phyloP scores from a whole-genome alignment of 2,113 vertebrate species.

The Malaclemys terrapin region DNA sequence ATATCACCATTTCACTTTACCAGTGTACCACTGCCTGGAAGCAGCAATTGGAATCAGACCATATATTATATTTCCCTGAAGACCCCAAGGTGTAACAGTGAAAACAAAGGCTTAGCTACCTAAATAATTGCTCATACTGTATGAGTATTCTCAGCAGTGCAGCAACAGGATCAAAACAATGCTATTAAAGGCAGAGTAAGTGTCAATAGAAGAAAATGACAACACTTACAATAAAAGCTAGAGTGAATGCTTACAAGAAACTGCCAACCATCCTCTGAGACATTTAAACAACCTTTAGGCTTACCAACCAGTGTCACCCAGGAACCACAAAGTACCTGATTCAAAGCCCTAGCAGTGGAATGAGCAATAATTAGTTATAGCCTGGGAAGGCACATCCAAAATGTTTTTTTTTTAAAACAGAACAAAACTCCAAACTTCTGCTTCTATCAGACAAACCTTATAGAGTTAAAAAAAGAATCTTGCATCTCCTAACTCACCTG shows the following conservation, averaged over 20 bases:
- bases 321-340: background rate
- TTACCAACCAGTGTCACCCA: background rate
- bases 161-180: background rate
- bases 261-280: background rate
- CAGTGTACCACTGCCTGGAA: background rate
- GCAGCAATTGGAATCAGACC: background rate
- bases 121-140: conserved; percentile 16
- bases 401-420: background rate
- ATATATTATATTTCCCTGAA: background rate
- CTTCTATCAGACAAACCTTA: background rate
- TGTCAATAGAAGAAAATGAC: background rate
- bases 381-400: background rate
- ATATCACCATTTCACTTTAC: background rate
- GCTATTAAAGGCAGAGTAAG: background rate
- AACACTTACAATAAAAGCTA: background rate
- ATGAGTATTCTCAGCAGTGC: background rate
- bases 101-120: conserved; percentile 14
- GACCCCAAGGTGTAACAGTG: background rate
- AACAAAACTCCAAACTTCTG: background rate
- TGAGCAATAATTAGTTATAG: background rate
- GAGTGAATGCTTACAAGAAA: background rate
- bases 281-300: background rate
- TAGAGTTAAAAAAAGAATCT: background rate
- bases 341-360: background rate
- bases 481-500: background rate